Base-by-base conservation (phyloP, 2,888 invertebrate species). In the Habroteleia sp. region DNA sequence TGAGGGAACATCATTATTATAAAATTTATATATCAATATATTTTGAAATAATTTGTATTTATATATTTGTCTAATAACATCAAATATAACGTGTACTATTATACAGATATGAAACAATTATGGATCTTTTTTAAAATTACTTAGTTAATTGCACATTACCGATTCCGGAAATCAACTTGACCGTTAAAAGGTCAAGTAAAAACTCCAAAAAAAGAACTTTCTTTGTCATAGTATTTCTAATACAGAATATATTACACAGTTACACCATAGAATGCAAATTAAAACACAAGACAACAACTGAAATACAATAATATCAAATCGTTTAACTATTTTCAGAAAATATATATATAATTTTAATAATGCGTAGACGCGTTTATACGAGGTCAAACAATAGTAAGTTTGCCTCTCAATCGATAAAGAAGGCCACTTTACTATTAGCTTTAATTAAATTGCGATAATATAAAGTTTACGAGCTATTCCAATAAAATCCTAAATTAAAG, bases 351-450 rank as follows among this genome's bases (percentile, higher is more conserved):
- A 13, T 10, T 2, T 6, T 16, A 10, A 11, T 27, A 35, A 1
- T 11, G 3, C 35, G 7, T 7, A 7, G 0, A 14, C 5, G 3
- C 3, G n/a, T 33, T 48, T 14, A 68, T 23, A 16, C 33, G 25
- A 27, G 35, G 17, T 44, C 52, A 62, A 54, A 48, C 33, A 25
- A 54, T 8, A 14, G 11, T n/a, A 8, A 20, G 33, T 14, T 65
- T 52, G 37, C 46, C 50, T 75, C 76, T 54, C 85, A 65, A 86
- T 82, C 86, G 88, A 82, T 87, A 88, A 88, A 82, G 88, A 84
- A 88, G 88, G 81, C 80, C 74, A 68, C 81, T 65, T 62, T 69
- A 29, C 25, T 42, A 77, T n/a, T 78, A 83, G 82, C 81, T 75
- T 81, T 79, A 81, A 74, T 81, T 77, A 75, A 83, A 77, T 74